Evolutionary conservation across 2,888 invertebrate genomes (phyloP).

Genomic region (Seira ritae): DNA sequence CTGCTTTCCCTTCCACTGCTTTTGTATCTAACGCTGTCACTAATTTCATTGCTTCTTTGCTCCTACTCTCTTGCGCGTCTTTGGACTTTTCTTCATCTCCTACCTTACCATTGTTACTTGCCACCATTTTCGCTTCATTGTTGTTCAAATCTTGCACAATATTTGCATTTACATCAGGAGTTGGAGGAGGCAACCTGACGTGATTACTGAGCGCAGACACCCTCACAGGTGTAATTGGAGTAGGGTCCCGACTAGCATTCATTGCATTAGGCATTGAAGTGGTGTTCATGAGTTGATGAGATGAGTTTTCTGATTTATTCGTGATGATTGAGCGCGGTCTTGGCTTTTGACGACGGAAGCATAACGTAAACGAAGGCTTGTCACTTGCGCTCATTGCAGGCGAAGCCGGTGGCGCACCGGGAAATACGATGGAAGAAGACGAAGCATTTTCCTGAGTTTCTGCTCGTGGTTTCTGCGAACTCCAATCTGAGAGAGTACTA

Average conservation of each 20-base stretch:
- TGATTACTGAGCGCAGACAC: too few relatives aligned
- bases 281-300: slow-evolving; percentile 11
- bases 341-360: slow-evolving; percentile 19
- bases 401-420: slow-evolving; percentile 21
- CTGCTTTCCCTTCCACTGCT: not conserved
- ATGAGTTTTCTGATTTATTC: slow-evolving; percentile 8
- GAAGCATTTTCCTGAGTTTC: not conserved
- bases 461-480: not conserved
- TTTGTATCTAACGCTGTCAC: not conserved
- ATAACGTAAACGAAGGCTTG: slow-evolving; percentile 19
- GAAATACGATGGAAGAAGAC: too few relatives aligned
- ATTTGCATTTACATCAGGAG: not conserved
- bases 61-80: not conserved
- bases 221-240: too few relatives aligned
- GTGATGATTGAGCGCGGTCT: slow-evolving; percentile 39
- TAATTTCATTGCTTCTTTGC: not conserved
- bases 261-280: slow-evolving; percentile 35
- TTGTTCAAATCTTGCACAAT: not conserved
- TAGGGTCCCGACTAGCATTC: too few relatives aligned
- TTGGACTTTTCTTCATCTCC: not conserved
- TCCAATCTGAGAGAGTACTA: not conserved
- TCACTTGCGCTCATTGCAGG: not conserved
- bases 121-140: not conserved
- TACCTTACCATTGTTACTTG: not conserved
- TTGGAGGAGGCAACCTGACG: too few relatives aligned